Conservation (phyloP, 2,797 vertebrate genomes). For the Sus cebifrons region DNA sequence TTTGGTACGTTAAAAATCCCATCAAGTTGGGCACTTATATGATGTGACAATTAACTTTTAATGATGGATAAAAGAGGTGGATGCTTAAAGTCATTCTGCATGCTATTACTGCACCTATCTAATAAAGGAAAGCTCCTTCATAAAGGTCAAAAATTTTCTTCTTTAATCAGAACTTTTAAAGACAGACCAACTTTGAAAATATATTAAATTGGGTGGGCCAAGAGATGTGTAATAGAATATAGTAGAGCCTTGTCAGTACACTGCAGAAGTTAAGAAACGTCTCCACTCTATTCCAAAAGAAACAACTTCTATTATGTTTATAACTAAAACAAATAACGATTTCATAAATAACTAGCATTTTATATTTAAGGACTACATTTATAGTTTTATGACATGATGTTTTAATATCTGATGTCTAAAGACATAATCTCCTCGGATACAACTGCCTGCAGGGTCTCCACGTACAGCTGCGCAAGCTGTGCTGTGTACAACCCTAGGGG, state of each 20-base stretch:
- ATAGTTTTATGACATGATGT: neutral
- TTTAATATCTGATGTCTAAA: slow-evolving; percentile 58
- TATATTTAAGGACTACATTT: slow-evolving; percentile 30
- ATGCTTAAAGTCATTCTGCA: slow-evolving; percentile 73
- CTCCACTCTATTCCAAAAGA: neutral
- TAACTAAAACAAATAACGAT: slow-evolving; percentile 7
- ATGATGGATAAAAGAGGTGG: slow-evolving; percentile 68
- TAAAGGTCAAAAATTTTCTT: slow-evolving; percentile 76
- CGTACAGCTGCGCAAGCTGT: neutral
- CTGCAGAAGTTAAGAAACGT: slow-evolving; percentile 20
- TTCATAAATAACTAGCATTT: slow-evolving; percentile 61
- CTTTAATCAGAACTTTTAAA: slow-evolving; percentile 80
- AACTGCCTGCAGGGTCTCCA: neutral
- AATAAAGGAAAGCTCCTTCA: slow-evolving; percentile 67
- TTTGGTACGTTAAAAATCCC: slow-evolving; percentile 77
- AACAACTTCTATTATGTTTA: slow-evolving; percentile 13
- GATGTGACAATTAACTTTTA: slow-evolving; percentile 81
- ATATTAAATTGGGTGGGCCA: slow-evolving; percentile 52
- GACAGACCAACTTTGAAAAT: slow-evolving; percentile 77
- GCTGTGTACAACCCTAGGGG: slow-evolving; percentile 20
- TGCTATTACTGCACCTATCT: slow-evolving; percentile 69
- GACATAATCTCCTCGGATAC: neutral
- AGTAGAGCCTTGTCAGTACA: neutral
- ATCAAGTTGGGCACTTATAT: slow-evolving; percentile 70
- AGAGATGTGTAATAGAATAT: neutral